phyloP scores from a whole-genome alignment of 2,797 vertebrate genomes.

The Takifugu rubripes region DNA sequence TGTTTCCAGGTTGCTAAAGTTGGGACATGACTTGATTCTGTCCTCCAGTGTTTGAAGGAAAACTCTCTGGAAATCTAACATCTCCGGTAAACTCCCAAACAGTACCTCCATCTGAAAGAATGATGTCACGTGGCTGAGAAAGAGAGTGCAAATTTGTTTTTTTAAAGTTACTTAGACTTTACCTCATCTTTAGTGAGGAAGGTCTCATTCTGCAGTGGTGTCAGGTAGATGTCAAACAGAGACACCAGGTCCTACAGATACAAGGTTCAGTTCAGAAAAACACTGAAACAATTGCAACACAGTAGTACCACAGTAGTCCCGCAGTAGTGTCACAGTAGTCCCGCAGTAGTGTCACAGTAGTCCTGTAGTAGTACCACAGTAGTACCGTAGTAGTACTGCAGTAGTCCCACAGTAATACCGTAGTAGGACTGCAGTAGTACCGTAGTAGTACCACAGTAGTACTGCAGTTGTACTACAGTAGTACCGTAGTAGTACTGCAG shows the following conservation, averaged over 20 bases:
- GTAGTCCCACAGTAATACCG: no score
- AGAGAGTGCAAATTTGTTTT: not conserved
- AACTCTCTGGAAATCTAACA: constrained; percentile 96
- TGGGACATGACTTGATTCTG: constrained; percentile 86
- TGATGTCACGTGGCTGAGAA: not conserved
- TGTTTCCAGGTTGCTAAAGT: constrained; percentile 88
- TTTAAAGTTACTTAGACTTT: not conserved
- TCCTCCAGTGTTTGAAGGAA: constrained; percentile 96
- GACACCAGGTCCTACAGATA: constrained; percentile 85
- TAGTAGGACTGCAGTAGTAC: no score
- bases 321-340: no score
- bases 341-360: no score
- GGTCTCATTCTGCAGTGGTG: constrained; percentile 91
- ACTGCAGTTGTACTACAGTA: no score
- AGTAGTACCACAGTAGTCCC: no score
- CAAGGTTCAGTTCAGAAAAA: constrained; percentile 7
- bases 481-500: no score
- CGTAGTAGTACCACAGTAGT: no score
- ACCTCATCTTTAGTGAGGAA: constrained; percentile 96
- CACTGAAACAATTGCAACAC: constrained; percentile 47
- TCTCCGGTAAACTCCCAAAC: constrained; percentile 95
- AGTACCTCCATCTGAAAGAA: constrained; percentile 89
- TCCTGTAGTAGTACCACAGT: no score
- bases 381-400: no score
- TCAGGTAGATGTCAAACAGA: constrained; percentile 93